Conservation (phyloP, 2,888 invertebrate genomes). For the Aplocera efformata region DNA sequence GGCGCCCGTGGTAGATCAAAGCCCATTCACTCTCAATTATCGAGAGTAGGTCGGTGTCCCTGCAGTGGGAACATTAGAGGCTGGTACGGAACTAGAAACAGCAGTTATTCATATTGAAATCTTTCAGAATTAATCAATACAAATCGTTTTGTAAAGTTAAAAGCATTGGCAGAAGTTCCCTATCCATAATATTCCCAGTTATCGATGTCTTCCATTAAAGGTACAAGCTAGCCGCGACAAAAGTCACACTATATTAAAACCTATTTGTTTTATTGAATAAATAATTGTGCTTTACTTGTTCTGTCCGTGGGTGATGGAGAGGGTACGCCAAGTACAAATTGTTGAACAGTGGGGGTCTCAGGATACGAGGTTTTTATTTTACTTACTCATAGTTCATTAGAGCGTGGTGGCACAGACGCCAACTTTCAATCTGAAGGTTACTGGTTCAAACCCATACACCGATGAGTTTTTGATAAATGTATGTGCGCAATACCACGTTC, state of each 20-base stretch:
- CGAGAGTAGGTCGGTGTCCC: too few relatives aligned
- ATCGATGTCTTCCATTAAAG: conserved; percentile 60
- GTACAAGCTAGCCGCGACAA: conserved; percentile 63
- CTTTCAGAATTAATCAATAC: too few relatives aligned
- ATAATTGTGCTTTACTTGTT: conserved; percentile 53
- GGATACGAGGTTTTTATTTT: neutral
- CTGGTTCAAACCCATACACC: too few relatives aligned
- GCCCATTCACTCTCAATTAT: too few relatives aligned
- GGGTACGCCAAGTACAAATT: conserved; percentile 9
- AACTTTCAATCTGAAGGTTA: too few relatives aligned
- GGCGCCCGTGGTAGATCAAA: too few relatives aligned
- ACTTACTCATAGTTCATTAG: neutral
- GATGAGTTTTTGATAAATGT: too few relatives aligned
- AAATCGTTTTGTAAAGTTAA: neutral
- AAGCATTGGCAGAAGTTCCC: neutral
- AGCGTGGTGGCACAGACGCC: too few relatives aligned
- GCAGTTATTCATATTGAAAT: too few relatives aligned
- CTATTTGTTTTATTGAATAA: conserved; percentile 73
- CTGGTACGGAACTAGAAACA: too few relatives aligned
- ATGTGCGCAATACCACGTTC: too few relatives aligned
- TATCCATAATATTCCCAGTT: conserved; percentile 25
- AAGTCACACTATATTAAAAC: conserved; percentile 66
- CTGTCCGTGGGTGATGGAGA: conserved; percentile 22
- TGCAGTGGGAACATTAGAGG: too few relatives aligned
- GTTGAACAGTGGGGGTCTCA: conserved; percentile 24